Evolutionary conservation across 2,113 vertebrate species (phyloP), one percentile per base, ranked within the genome.

Genomic region (Sialia sialis): DNA sequence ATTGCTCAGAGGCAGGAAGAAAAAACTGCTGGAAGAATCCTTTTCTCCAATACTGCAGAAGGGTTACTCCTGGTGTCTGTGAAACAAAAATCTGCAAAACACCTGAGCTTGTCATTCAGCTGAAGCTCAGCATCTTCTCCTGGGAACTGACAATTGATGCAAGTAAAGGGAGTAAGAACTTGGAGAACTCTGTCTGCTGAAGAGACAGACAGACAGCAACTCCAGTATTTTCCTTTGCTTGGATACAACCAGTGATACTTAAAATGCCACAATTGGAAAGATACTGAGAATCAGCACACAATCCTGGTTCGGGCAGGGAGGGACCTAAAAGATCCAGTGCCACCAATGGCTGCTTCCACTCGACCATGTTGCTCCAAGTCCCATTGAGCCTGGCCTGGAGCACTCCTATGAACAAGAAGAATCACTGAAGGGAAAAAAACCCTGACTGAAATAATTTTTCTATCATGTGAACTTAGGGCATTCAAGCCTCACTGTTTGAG

Each of bases 51-150:
- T 51, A 11, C 38, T 52, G 56, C 2, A 62, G 30, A 48, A 88
- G 3, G 20, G 34, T 27, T 21, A 12, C 14, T 2, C 1, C 30
- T 32, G 20, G 0, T 27, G 29, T 18, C n/a, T 54, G 5, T 13
- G 46, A 73, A 74, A 69, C 4, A 77, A 39, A 80, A 60, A 29
- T 16, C 44, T 69, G 48, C 44, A 39, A 34, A 73, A 43, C 49
- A 74, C 19, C 9, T 14, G 30, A 78, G 36, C 48, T 74, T 13
- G 13, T 52, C 11, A 36, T 16, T 68, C 19, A 55, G 32, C 25
- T 39, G 29, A 76, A 59, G 46, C 12, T n/a, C 32, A 79, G 73
- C 26, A 30, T n/a, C 49, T 52, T 16, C 67, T 49, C 16, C 26
- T 34, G 12, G 30, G 70, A 68, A 63, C 1, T 60, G 46, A 64